Evolutionary conservation across 2,113 vertebrate genomes (phyloP).

Genomic region (Delphinus delphis): DNA sequence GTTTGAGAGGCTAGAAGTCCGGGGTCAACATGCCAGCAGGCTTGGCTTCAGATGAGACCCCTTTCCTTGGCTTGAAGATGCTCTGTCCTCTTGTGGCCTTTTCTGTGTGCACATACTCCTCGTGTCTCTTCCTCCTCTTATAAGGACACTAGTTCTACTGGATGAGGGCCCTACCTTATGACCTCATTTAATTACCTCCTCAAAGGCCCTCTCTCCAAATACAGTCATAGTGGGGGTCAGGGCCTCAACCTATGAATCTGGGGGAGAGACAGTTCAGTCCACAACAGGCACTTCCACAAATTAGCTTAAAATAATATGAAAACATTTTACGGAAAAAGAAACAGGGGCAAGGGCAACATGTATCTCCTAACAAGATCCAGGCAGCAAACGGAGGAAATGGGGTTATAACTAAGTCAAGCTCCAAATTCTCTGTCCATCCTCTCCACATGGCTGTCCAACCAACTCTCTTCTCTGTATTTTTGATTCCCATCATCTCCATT

Average conservation of each 20-base stretch:
- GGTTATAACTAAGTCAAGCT: neutral
- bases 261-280: neutral
- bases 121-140: neutral
- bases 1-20: neutral
- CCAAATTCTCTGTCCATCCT: neutral
- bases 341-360: neutral
- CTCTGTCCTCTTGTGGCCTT: fast-evolving
- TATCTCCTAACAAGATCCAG: too few species aligned
- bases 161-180: too few species aligned
- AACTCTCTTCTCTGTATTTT: neutral
- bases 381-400: neutral
- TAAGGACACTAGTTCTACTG: neutral
- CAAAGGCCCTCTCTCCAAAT: neutral
- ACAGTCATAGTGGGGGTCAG: neutral
- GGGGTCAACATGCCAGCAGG: too few species aligned
- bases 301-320: neutral
- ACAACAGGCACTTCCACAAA: neutral
- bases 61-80: neutral
- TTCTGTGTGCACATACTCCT: too few species aligned
- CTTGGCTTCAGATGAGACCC: too few species aligned
- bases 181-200: neutral
- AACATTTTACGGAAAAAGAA: neutral
- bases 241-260: too few species aligned
- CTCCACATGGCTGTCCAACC: too few species aligned
- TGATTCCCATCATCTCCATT: neutral